Evolutionary conservation across 2,888 invertebrate species (phyloP), one percentile per base, ranked within the genome.

Genomic region (Elegia similella): DNA sequence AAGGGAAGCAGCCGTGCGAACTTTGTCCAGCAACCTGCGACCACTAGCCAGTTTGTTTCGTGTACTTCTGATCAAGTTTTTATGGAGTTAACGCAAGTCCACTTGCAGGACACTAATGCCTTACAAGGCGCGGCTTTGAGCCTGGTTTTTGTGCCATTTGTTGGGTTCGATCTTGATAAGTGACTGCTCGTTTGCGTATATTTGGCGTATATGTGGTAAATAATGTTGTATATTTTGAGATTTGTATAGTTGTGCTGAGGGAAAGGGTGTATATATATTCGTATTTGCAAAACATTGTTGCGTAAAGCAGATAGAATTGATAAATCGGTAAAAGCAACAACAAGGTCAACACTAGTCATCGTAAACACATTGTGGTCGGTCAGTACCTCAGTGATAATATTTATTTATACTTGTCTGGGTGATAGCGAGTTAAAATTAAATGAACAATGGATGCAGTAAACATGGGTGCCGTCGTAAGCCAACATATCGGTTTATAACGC

Each of bases 61-160:
- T 82, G 80, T 80, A 78, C 69, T 72, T 74, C 69, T 70, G 83
- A 84, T 84, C 85, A 84, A 84, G 78, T 89, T 88, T 88, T 89
- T 88, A 76, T 76, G 67, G 73, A 77, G 75, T 75, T 80, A 84
- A 80, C 74, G 81, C 81, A 83, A 82, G 84, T 78, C 74, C 75
- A 82, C 78, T 80, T 81, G 81, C 82, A 81, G 78, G 82, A 83
- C 81, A 78, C 74, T 80, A 76, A 73, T 67, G 62, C 86, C 82
- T 59, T 84, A 82, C 63, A 86, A 77, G 86, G 88, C 66, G 69
- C 63, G 67, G 69, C 65, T 75, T 69, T 65, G 64, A 64, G 75
- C 75, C 88, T 67, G 82, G 88, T 88, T 89, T 85, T 83, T 82
- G 76, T 73, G 65, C 66, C 78, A 72, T 75, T 72, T 75, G 80